phyloP scores from a whole-genome alignment of 1,140 invertebrate species.

The Paraescarpia echinospica region DNA sequence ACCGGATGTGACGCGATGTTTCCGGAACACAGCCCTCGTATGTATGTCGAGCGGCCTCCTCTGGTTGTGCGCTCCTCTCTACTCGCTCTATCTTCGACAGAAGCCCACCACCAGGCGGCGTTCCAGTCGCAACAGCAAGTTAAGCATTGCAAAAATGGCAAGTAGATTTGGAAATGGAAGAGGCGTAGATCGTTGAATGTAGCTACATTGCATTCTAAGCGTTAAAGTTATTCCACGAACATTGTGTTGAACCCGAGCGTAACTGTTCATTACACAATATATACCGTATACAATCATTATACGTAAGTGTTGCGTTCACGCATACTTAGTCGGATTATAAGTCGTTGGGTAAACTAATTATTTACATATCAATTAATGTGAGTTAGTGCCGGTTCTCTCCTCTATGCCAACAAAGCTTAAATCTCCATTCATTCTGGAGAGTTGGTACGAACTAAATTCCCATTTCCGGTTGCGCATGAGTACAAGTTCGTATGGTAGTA shows the following conservation, averaged over 20 bases:
- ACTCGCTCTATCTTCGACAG: constrained; percentile 68
- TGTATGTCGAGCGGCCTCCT: constrained; percentile 63
- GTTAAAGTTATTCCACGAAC: not conserved
- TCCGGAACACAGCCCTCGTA: constrained; percentile 66
- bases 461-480: too few species aligned
- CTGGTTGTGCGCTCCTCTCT: constrained; percentile 74
- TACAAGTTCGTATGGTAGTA: too few species aligned
- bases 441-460: too few species aligned
- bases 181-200: not conserved
- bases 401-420: too few species aligned
- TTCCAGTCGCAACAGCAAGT: not conserved
- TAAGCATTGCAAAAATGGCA: not conserved
- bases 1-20: constrained; percentile 84
- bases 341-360: too few species aligned
- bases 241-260: not conserved
- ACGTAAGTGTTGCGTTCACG: not conserved
- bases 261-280: not conserved
- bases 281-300: not conserved
- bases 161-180: not conserved
- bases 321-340: too few species aligned
- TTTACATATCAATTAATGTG: too few species aligned
- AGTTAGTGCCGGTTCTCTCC: too few species aligned
- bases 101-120: not conserved
- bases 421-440: too few species aligned
- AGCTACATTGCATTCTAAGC: not conserved